Evolutionary conservation across 2,888 invertebrate genomes (phyloP), one percentile per base, ranked within the genome.

Genomic region (Celastrina argiolus): DNA sequence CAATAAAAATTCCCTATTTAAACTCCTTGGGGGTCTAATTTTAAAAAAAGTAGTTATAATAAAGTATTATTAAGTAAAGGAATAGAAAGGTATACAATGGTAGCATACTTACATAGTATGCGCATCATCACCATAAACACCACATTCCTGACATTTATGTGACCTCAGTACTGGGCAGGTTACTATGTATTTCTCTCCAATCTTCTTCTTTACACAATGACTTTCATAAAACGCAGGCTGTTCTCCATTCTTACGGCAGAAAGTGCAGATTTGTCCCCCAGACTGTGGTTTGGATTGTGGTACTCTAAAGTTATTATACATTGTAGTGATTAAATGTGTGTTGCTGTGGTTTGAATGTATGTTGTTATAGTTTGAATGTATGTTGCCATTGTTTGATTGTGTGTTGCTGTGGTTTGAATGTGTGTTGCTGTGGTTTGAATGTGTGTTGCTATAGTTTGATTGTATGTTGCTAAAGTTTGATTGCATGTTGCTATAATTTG

Each of bases 201-300:
- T 66, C 65, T 76, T 82, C 66, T 84, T 82, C 65, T 85, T 87
- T 0, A 91, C 82, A 0, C 72, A 65, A 70, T 91, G 91, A 0
- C 79, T 83, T 79, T 80, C 82, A 64, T 86, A 91, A 5, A 91
- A 87, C 22, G 80, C 41, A 0, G 88, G 82, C 0, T 84, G 83
- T 72, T 91, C 91, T 0, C 90, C 90, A 69, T 91, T 91, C 70
- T 90, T 90, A 0, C 85, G 81, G 59, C 91, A 91, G 69, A 91
- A 88, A 0, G 83, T 83, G 66, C 90, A 89, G 74, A 87, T 78
- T 61, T 81, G 85, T 16, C 71, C 63, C 10, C 66, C 64, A 14
- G 71, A 71, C 28, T 71, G 69, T 6, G 69, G 58, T 2, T 66
- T 72, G 0, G 64, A 71, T 1, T 74, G 73, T 3, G 71, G 67